phyloP scores from a whole-genome alignment of 1,140 invertebrate species.

The Luehdorfia chinensis region DNA sequence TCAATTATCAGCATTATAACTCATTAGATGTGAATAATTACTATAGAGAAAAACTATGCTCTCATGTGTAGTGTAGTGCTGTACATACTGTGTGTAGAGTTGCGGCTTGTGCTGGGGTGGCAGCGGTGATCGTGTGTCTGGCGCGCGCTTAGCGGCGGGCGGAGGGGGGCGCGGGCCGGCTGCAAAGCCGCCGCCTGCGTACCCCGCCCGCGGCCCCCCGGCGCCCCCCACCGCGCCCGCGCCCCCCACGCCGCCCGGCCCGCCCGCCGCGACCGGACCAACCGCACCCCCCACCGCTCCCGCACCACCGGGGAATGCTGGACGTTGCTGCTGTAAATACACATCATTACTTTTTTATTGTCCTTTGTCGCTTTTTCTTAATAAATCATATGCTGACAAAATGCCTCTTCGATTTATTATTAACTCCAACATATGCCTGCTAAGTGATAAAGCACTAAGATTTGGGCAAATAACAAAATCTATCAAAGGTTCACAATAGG shows the following conservation, averaged over 20 bases:
- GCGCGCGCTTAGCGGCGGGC: slow-evolving; percentile 78
- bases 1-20: too few relatives aligned
- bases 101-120: slow-evolving; percentile 82
- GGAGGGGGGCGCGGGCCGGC: slow-evolving; percentile 77
- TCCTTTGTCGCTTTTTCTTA: too few relatives aligned
- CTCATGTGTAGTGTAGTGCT: not conserved
- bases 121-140: slow-evolving; percentile 79
- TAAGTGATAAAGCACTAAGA: too few relatives aligned
- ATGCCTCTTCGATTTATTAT: too few relatives aligned
- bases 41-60: too few relatives aligned
- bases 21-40: too few relatives aligned
- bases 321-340: not conserved
- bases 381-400: too few relatives aligned
- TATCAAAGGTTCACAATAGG: too few relatives aligned
- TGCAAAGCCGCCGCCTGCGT: slow-evolving; percentile 37
- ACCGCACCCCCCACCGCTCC: not conserved
- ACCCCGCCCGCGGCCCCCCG: slow-evolving; percentile 11
- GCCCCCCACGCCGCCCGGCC: slow-evolving; percentile 35
- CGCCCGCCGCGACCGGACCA: slow-evolving; percentile 38
- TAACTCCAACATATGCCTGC: too few relatives aligned
- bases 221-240: slow-evolving; percentile 29
- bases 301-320: not conserved
- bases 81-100: slow-evolving; percentile 50
- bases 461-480: too few relatives aligned
- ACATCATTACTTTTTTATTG: too few relatives aligned